These are phyloP conservation scores for Agrypnia vestita DNA, from an alignment of 1,140 invertebrate genomes.

Conservation along the genomic window DNA sequence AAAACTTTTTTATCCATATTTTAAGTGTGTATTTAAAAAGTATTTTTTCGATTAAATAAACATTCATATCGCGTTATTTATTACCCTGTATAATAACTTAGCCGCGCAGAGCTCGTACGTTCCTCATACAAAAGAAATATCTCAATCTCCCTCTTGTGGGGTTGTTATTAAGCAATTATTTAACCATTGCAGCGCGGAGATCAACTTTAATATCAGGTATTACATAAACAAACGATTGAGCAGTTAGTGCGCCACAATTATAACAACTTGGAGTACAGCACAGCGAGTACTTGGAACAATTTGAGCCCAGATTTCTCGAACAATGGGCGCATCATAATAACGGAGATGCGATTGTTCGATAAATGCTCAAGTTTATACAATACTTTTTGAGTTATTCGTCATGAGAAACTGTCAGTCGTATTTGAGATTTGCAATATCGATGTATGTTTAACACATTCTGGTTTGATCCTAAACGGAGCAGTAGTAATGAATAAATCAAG, in stretches of 20 bases:
- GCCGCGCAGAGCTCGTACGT: no score
- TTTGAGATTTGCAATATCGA: no score
- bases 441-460: no score
- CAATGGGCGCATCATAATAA: neutral
- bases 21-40: no score
- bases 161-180: conserved; percentile 42
- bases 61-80: conserved; percentile 5
- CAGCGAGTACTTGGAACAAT: neutral
- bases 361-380: no score
- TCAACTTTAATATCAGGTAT: conserved; percentile 42
- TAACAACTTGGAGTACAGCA: no score
- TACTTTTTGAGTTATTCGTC: no score
- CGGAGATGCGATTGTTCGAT: no score
- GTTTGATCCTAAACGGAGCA: no score
- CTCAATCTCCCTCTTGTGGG: conserved; percentile 19
- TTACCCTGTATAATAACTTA: conserved; percentile 1
- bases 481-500: no score
- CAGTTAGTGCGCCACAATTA: conserved; percentile 27
- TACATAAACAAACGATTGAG: conserved; percentile 50
- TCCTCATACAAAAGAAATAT: neutral
- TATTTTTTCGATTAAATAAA: conserved; percentile 5
- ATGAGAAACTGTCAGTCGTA: no score
- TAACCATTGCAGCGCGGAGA: conserved; percentile 17
- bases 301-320: neutral
- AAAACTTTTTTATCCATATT: no score